Evolutionary conservation across 2,797 vertebrate genomes (phyloP), one percentile per base, ranked within the genome.

Genomic region (Echeneis naucrates): DNA sequence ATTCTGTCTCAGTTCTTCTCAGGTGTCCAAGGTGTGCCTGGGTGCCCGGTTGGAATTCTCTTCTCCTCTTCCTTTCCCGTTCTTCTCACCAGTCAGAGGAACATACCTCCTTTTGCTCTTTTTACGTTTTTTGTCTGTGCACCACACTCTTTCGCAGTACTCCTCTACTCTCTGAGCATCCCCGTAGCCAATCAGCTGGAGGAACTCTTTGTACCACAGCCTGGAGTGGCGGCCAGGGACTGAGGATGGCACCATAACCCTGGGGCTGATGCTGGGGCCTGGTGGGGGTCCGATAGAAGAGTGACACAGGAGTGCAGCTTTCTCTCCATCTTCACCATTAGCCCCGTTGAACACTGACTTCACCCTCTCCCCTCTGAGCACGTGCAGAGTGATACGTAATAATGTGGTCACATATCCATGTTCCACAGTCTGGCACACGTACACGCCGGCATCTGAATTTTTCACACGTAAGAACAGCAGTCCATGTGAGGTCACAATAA

Each of bases 141-240:
- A 99, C 98, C 98, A 99, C 44, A 99, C 96, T 89, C 96, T 96
- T 91, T 99, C 97, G 51, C 98, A 99, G 88, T 99, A 99, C 88
- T 99, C 96, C 72, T 98, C 98, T 24, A 99, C 96, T 55, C 94
- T 93, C 85, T 97, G 96, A 78, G 99, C 96, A 75, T 98, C 96
- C 78, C 95, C 96, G 5, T 99, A 98, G 65, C 97, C 98, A 61
- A 99, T 97, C 42, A 99, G 88, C 88, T 99, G 97, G 73, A 99
- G 94, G 83, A 99, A 98, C 68, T 99, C 98, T 75, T 99, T 99
- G 87, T 99, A 99, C 98, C 98, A 99, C 57, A 90, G 80, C 86
- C 89, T 92, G 73, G 92, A 96, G 11, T 94, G 90, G 55, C 94
- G 77, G 54, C 92, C 94, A 2, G 94, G 92, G 37, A 94, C 93